Evolutionary conservation across 2,113 vertebrate species (phyloP).

Genomic region (Oncorhynchus keta): DNA sequence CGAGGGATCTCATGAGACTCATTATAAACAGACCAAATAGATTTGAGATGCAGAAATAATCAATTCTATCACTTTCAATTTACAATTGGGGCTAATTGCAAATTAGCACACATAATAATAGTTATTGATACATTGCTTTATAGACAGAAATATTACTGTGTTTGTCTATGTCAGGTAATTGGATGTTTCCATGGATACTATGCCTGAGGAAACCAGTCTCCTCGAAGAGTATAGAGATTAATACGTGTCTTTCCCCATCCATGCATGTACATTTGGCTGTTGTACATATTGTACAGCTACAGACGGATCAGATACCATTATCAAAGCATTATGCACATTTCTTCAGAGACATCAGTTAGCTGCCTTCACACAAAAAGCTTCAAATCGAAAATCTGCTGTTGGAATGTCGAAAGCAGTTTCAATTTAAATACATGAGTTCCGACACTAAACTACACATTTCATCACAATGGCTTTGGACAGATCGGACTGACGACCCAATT

Average conservation of each 20-base stretch:
- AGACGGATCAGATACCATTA: slow-evolving; percentile 35
- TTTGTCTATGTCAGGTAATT: slow-evolving; percentile 59
- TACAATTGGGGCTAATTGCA: slow-evolving; percentile 22
- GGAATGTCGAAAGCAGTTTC: not conserved
- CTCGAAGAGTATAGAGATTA: slow-evolving; percentile 42
- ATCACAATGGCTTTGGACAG: no score
- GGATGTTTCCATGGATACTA: slow-evolving; percentile 69
- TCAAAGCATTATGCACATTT: slow-evolving; percentile 9
- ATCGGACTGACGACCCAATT: not conserved
- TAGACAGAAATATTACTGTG: not conserved
- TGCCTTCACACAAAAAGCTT: not conserved
- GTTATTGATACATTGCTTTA: slow-evolving; percentile 9
- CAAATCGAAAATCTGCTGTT: slow-evolving; percentile 20
- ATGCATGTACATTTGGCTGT: slow-evolving; percentile 43
- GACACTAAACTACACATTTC: no score
- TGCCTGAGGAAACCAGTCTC: slow-evolving; percentile 43
- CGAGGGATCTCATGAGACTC: not conserved
- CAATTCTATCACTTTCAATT: not conserved
- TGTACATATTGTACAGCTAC: slow-evolving; percentile 28
- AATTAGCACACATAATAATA: slow-evolving; percentile 30
- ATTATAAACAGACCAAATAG: not conserved
- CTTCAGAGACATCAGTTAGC: not conserved
- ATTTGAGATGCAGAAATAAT: not conserved
- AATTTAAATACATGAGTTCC: no score
- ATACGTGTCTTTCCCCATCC: slow-evolving; percentile 30